Base-by-base conservation (phyloP, 2,113 vertebrate species). In the Arizona elegans region DNA sequence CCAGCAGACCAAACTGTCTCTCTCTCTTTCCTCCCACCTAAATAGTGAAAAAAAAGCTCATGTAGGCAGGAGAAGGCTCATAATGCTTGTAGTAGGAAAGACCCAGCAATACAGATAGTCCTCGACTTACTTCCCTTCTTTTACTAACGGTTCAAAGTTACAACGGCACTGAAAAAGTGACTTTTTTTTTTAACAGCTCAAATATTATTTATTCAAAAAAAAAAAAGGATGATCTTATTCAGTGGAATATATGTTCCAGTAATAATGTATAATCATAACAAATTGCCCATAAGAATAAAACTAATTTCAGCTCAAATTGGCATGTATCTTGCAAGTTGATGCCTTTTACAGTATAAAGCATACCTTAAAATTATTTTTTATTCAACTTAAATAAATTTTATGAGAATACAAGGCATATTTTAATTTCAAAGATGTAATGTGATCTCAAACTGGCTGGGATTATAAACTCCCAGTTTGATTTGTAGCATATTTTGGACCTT, bases 1-100 rank as follows among this genome's bases (percentile, higher is more conserved):
- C 29, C 29, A n/a, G 5, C 12, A 70, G 65, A n/a, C 12, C 5
- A 4, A 70, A n/a, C 65, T 26, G 8, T 5, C 26, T 13, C 29
- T n/a, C 65, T 70, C 29, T 70, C 29, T n/a, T 1, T 0, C 12
- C 29, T 2, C 2, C 29, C 12, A 5, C 12, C 5, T 2, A n/a
- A 70, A 58, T 58, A 58, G 62, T 70, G 29, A 1, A 8, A 38
- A 21, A 8, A 38, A 21, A 38, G 33, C n/a, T 81, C 33, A 38
- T 81, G 15, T 38, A 81, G 33, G 70, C 7, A 38, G 70, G 70
- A 81, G 33, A 38, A 81, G 17, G 15, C 33, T 38, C 7, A 38
- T 81, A 38, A 38, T 38, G 7, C n/a, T 19, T 1, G 2, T 75
- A 33, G 13, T 19, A 38, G n/a, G 15, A 7, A 38, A 81, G 70